These are phyloP conservation scores for Callipepla californica DNA, from an alignment of 2,113 vertebrate species.

Conservation along the genomic window DNA sequence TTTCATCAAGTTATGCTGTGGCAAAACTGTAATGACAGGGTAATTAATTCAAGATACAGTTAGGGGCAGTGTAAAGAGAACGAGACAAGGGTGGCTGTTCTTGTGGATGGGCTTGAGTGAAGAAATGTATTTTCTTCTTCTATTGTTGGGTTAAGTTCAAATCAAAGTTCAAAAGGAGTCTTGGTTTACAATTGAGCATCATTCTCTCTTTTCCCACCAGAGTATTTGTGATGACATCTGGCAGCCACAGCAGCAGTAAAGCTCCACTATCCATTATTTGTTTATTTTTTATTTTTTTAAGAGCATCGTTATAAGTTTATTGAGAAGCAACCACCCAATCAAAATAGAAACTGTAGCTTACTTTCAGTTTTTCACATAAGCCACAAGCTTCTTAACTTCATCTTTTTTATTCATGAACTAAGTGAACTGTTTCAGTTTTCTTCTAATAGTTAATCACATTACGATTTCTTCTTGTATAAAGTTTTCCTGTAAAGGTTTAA, in stretches of 20 bases:
- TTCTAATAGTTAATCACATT: not conserved
- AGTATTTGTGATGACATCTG: not conserved
- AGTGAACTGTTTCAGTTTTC: not conserved
- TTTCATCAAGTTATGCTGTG: not conserved
- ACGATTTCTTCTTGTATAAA: not conserved
- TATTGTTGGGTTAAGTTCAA: not conserved
- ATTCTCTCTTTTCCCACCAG: not conserved
- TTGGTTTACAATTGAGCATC: constrained; percentile 8
- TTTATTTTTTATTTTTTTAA: not conserved
- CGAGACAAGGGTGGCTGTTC: not conserved
- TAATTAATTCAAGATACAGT: fast-evolving
- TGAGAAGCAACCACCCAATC: not conserved
- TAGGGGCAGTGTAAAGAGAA: not conserved
- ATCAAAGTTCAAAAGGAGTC: not conserved
- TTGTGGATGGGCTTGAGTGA: not conserved
- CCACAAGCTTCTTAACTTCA: not conserved
- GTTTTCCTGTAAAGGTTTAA: not conserved
- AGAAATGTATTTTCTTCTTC: not conserved
- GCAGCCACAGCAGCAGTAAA: not conserved
- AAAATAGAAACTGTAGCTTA: not conserved
- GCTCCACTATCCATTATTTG: not conserved
- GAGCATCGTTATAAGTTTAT: not conserved
- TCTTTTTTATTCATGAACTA: not conserved
- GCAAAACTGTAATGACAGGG: not conserved
- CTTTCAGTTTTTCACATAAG: not conserved